A percentile compares a stretch with the other conserved stretches of the same genome.
phyloP scores from a whole-genome alignment of 2,888 invertebrate species.

The Phoenoteleia sp. region DNA sequence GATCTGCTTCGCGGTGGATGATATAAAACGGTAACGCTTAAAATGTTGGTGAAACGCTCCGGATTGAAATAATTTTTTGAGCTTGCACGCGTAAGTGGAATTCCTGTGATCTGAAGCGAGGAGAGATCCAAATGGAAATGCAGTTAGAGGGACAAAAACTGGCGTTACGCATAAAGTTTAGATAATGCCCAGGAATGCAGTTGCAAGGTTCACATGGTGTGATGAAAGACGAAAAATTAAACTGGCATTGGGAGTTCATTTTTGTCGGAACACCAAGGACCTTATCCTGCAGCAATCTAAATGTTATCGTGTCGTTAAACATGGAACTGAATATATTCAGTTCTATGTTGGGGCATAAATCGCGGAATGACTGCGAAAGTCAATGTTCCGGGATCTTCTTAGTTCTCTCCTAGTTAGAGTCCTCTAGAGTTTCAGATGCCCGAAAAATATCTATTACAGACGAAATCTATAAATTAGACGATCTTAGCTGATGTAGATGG shows the following conservation, averaged over 20 bases:
- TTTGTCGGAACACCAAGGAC: neutral
- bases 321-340: constrained; percentile 5
- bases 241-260: neutral
- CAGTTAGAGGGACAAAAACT: constrained; percentile 43
- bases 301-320: constrained; percentile 24
- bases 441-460: constrained; percentile 17
- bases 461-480: constrained; percentile 30
- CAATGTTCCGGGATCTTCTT: constrained; percentile 5
- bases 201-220: neutral
- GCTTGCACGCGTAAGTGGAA: constrained; percentile 44
- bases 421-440: constrained; percentile 17
- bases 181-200: constrained; percentile 26
- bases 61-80: constrained; percentile 51
- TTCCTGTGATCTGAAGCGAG: constrained; percentile 63
- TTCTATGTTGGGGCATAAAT: constrained; percentile 15
- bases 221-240: constrained; percentile 17
- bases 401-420: neutral
- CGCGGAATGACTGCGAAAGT: constrained; percentile 28
- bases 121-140: constrained; percentile 46
- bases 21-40: constrained; percentile 63
- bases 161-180: constrained; percentile 33
- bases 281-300: constrained; percentile 24
- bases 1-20: constrained; percentile 53
- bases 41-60: constrained; percentile 36
- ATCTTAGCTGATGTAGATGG: neutral